phyloP scores from a whole-genome alignment of 2,888 invertebrate genomes.

The Agrochola lota region DNA sequence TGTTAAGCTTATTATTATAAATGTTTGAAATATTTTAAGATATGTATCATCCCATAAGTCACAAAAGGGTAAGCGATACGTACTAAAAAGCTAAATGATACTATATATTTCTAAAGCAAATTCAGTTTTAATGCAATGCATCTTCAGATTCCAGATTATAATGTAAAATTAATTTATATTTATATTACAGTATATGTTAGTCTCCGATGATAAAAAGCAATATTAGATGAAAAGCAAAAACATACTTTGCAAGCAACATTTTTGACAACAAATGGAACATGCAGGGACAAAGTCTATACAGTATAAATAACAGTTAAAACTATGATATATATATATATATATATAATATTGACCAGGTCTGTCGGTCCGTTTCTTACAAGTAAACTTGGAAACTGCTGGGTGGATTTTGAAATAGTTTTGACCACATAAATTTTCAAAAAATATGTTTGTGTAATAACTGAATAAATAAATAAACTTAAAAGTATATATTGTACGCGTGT shows the following conservation, averaged over 20 bases:
- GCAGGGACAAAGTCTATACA: slow-evolving; percentile 37
- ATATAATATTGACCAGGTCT: slow-evolving; percentile 39
- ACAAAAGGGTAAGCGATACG: slow-evolving; percentile 63
- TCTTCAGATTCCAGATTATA: slow-evolving; percentile 32
- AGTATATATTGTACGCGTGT: slow-evolving; percentile 3
- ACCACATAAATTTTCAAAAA: slow-evolving; percentile 3
- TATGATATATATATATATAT: slow-evolving; percentile 20
- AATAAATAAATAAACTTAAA: background rate
- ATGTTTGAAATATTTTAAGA: background rate
- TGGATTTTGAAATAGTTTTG: slow-evolving; percentile 15
- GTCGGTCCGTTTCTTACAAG: slow-evolving; percentile 21
- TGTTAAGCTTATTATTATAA: background rate
- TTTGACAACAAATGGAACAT: slow-evolving; percentile 29
- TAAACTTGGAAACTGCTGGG: slow-evolving; percentile 17
- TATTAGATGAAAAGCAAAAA: slow-evolving; percentile 62
- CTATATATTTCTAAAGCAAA: slow-evolving; percentile 55
- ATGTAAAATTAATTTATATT: slow-evolving; percentile 28
- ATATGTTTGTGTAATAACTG: slow-evolving; percentile 41
- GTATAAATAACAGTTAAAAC: slow-evolving; percentile 32
- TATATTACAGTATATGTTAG: slow-evolving; percentile 40
- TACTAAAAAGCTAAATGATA: slow-evolving; percentile 43
- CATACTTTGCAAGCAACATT: slow-evolving; percentile 44
- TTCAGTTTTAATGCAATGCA: slow-evolving; percentile 55
- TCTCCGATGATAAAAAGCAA: slow-evolving; percentile 56
- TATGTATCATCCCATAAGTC: slow-evolving; percentile 21